phyloP scores from a whole-genome alignment of 2,888 invertebrate genomes.

The Nymphalis urticae region DNA sequence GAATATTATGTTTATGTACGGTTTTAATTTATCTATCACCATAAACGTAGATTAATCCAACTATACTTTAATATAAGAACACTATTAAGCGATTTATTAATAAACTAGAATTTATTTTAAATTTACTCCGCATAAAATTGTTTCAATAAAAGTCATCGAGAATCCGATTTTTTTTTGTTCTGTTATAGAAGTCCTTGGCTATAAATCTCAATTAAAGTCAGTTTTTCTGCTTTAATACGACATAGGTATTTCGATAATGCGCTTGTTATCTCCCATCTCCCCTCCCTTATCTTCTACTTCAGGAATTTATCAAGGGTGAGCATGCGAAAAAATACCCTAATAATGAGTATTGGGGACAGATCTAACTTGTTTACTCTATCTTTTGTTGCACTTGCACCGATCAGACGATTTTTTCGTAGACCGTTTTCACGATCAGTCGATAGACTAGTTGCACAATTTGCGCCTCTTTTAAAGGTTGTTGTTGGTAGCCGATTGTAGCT shows the following conservation, averaged over 20 bases:
- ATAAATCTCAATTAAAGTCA: constrained; percentile 77
- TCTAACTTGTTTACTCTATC: constrained; percentile 49
- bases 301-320: constrained; percentile 70
- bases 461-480: constrained; percentile 31
- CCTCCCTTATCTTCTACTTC: constrained; percentile 48
- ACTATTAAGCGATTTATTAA: too few species aligned
- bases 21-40: background rate
- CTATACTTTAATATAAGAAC: background rate
- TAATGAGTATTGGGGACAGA: constrained; percentile 72
- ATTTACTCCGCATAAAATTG: too few species aligned
- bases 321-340: constrained; percentile 76
- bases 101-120: too few species aligned
- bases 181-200: constrained; percentile 28
- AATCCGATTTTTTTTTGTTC: background rate
- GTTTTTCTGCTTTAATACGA: constrained; percentile 74
- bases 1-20: constrained; percentile 4
- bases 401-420: constrained; percentile 1
- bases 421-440: constrained; percentile 8
- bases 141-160: too few species aligned
- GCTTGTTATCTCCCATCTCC: constrained; percentile 74
- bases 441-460: constrained; percentile 35
- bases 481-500: constrained; percentile 36
- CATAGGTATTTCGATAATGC: constrained; percentile 79
- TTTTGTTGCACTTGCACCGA: constrained; percentile 33
- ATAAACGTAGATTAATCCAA: background rate